These are phyloP conservation scores for Napeogenes inachia DNA, from an alignment of 2,888 invertebrate species.

Conservation along the genomic window DNA sequence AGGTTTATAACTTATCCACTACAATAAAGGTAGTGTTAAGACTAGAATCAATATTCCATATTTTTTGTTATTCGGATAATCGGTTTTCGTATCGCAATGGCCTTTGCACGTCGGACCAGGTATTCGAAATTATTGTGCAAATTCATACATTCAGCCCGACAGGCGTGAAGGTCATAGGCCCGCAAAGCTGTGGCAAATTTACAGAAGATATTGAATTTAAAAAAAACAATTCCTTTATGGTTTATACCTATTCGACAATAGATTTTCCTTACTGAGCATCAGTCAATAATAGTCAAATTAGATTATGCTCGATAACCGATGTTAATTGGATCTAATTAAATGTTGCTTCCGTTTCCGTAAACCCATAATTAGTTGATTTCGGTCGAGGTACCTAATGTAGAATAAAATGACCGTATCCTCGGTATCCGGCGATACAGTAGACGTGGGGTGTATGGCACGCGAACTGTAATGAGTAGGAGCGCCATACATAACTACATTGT, in stretches of 20 bases:
- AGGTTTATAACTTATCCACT: too few species aligned
- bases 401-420: conserved; percentile 28
- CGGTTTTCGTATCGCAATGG: too few species aligned
- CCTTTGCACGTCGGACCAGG: too few species aligned
- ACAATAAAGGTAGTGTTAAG: too few species aligned
- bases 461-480: conserved; percentile 21
- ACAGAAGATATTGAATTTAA: too few species aligned
- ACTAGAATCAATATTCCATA: too few species aligned
- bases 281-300: background rate
- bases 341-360: background rate
- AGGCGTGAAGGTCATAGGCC: background rate
- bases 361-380: background rate
- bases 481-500: conserved; percentile 1
- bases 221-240: too few species aligned
- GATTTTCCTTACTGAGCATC: background rate
- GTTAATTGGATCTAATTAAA: background rate
- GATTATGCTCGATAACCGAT: background rate
- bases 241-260: too few species aligned
- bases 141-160: background rate
- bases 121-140: background rate
- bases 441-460: conserved; percentile 19
- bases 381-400: background rate
- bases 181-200: background rate
- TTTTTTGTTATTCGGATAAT: too few species aligned
- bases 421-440: conserved; percentile 11